Conservation (phyloP, 2,797 vertebrate species). For the Fringilla coelebs region DNA sequence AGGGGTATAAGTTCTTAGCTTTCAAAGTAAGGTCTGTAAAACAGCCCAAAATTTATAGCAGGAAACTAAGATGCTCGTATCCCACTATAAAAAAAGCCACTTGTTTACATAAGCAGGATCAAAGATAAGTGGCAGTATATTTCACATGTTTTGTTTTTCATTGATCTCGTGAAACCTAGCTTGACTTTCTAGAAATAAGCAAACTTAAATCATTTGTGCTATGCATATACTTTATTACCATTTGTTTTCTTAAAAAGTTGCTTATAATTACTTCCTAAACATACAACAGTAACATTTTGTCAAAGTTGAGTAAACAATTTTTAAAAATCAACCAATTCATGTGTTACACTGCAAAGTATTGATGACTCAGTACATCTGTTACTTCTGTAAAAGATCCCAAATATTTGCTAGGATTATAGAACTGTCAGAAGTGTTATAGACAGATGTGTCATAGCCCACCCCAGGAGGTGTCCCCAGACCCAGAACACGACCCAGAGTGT, state of each 20-base stretch:
- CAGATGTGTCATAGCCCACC: neutral
- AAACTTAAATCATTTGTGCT: neutral
- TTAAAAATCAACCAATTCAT: neutral
- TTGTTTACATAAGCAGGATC: neutral
- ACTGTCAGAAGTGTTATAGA: accelerated
- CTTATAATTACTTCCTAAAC: neutral
- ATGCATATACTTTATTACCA: neutral
- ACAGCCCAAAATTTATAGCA: neutral
- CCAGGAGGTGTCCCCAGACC: neutral
- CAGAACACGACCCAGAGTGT: accelerated
- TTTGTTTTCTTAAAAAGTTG: neutral
- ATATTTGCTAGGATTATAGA: neutral
- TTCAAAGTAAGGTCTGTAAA: neutral
- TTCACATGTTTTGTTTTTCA: neutral
- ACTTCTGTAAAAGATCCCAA: neutral
- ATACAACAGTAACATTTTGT: neutral
- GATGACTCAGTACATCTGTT: neutral
- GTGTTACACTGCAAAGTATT: neutral
- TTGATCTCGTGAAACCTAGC: neutral
- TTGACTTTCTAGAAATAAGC: neutral
- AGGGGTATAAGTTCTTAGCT: neutral
- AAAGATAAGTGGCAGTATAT: neutral
- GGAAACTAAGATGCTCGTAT: neutral
- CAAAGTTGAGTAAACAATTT: neutral
- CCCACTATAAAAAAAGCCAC: neutral